Conservation (phyloP, 2,888 invertebrate genomes). For the Pycnomerus fuliginosus region DNA sequence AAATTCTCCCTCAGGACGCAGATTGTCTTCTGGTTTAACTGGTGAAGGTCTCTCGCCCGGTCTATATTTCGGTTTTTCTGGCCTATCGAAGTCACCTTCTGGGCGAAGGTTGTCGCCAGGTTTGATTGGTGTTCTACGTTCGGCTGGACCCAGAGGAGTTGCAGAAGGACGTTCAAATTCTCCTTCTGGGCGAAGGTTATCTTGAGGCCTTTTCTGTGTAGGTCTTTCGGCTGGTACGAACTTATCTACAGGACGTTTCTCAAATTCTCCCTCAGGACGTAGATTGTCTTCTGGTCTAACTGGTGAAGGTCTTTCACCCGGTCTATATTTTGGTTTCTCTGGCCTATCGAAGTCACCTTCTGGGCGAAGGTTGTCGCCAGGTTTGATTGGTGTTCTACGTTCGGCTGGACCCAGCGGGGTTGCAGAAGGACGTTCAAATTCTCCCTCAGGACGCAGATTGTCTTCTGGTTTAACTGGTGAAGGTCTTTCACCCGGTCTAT, state of each 20-base stretch:
- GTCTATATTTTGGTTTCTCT: conserved; percentile 43
- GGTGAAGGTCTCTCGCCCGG: conserved; percentile 53
- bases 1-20: conserved; percentile 64
- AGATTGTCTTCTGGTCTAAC: conserved; percentile 57
- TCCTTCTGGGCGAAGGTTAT: conserved; percentile 53
- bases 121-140: conserved; percentile 39
- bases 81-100: conserved; percentile 53
- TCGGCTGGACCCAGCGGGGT: conserved; percentile 40
- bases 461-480: conserved; percentile 51
- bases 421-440: conserved; percentile 57
- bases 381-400: conserved; percentile 46
- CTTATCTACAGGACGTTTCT: conserved; percentile 31
- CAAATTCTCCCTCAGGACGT: conserved; percentile 53
- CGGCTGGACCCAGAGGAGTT: conserved; percentile 45
- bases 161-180: conserved; percentile 46
- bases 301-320: conserved; percentile 51
- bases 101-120: conserved; percentile 54
- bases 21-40: conserved; percentile 59
- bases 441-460: conserved; percentile 50
- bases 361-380: conserved; percentile 50
- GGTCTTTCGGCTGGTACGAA: conserved; percentile 48
- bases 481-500: conserved; percentile 43
- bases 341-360: conserved; percentile 52
- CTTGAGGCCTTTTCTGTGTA: conserved; percentile 49
- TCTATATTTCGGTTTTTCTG: conserved; percentile 51